These are phyloP conservation scores for Vicugna pacos DNA, from an alignment of 2,113 vertebrate genomes.

Conservation along the genomic window DNA sequence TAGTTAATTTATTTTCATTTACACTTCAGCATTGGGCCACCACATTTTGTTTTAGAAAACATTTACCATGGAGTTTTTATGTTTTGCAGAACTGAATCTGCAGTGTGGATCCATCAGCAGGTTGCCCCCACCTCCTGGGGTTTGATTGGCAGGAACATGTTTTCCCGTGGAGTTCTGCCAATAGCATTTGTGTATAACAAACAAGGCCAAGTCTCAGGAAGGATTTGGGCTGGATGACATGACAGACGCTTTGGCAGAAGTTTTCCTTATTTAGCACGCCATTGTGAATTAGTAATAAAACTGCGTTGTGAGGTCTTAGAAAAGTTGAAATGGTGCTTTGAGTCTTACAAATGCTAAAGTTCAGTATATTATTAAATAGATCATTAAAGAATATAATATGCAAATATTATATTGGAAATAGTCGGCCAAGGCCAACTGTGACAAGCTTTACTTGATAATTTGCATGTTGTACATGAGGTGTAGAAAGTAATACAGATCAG, in stretches of 20 bases:
- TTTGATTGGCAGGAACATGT: conserved; percentile 80
- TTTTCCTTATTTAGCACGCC: conserved; percentile 83
- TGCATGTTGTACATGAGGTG: background rate
- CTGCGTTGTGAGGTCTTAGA: conserved; percentile 70
- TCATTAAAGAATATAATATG: conserved; percentile 58
- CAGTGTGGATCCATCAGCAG: conserved; percentile 59
- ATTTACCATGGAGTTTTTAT: conserved; percentile 59
- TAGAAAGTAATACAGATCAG: background rate
- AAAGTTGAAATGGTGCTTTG: conserved; percentile 73
- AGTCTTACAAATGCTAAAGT: conserved; percentile 64
- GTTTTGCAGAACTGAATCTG: conserved; percentile 58
- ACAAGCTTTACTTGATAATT: conserved; percentile 36
- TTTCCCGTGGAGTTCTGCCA: conserved; percentile 81
- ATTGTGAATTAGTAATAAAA: conserved; percentile 84
- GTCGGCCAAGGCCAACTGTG: conserved; percentile 38
- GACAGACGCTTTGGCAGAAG: conserved; percentile 80
- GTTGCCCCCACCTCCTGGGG: conserved; percentile 61
- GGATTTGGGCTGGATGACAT: conserved; percentile 67
- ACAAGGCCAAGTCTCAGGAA: conserved; percentile 74
- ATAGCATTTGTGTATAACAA: conserved; percentile 80
- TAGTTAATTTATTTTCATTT: conserved; percentile 44
- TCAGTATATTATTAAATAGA: conserved; percentile 79
- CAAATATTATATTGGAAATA: conserved; percentile 25
- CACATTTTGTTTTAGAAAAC: conserved; percentile 54
- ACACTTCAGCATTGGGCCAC: background rate